phyloP scores from a whole-genome alignment of 2,888 invertebrate species.

The Cylindroiulus punctatus region DNA sequence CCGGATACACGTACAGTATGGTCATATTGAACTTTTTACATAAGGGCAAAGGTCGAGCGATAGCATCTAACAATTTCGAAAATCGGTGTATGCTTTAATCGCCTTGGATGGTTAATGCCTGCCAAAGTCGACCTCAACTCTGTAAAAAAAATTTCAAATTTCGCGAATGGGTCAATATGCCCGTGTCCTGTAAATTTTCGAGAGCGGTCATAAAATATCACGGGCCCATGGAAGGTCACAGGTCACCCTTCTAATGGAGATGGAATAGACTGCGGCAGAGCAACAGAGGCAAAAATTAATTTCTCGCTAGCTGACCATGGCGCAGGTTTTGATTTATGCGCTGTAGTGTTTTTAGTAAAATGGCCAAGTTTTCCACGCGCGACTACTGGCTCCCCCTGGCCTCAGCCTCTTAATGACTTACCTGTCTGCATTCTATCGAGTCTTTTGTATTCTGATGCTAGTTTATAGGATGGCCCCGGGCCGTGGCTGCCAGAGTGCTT shows the following conservation, averaged over 20 bases:
- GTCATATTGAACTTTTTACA: no score
- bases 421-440: constrained; percentile 30
- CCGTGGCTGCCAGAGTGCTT: constrained; percentile 1
- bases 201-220: not conserved
- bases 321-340: constrained; percentile 2
- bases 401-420: constrained; percentile 40
- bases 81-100: not conserved
- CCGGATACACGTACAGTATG: no score
- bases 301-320: not conserved
- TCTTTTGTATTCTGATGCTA: constrained; percentile 39
- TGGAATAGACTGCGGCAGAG: not conserved
- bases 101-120: not conserved
- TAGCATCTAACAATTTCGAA: not conserved
- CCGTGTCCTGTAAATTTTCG: not conserved
- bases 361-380: not conserved
- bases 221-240: not conserved
- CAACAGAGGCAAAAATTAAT: not conserved
- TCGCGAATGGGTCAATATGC: not conserved
- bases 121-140: not conserved
- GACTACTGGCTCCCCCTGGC: constrained; percentile 40
- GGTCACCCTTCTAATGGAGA: not conserved
- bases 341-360: not conserved
- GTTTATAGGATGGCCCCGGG: constrained; percentile 1
- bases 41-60: no score
- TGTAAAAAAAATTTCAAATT: not conserved